Percentiles rank a stretch among this genome's conserved stretches.
Evolutionary conservation across 2,888 invertebrate species (phyloP).

Genomic region (Drosophila bunnanda): DNA sequence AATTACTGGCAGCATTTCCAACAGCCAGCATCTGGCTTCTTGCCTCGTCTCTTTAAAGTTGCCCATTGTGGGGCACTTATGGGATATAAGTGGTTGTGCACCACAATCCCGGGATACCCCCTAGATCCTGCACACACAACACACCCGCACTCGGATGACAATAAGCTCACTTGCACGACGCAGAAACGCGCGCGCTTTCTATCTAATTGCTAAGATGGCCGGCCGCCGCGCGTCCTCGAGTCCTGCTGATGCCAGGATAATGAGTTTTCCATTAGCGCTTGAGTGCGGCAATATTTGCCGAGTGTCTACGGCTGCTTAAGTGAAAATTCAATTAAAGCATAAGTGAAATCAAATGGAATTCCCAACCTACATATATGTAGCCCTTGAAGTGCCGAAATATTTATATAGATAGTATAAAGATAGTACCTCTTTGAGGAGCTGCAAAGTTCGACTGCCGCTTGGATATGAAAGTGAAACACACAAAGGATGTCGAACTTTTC

Average conservation of each 20-base stretch:
- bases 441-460: conserved; percentile 17
- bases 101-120: conserved; percentile 18
- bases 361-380: too few species aligned
- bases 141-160: conserved; percentile 33
- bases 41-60: conserved; percentile 27
- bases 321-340: conserved; percentile 68
- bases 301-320: conserved; percentile 46
- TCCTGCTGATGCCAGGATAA: conserved; percentile 44
- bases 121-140: conserved; percentile 5
- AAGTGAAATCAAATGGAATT: conserved; percentile 53
- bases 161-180: conserved; percentile 20
- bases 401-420: neutral
- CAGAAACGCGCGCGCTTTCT: conserved; percentile 22
- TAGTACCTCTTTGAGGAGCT: neutral
- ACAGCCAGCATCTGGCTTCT: conserved; percentile 11
- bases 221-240: conserved; percentile 7
- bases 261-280: conserved; percentile 75
- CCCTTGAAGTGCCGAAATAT: too few species aligned
- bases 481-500: conserved; percentile 41
- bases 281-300: conserved; percentile 64
- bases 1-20: conserved; percentile 17
- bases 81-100: conserved; percentile 13
- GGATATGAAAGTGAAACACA: conserved; percentile 20
- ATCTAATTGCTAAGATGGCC: conserved; percentile 56
- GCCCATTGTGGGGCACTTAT: conserved; percentile 4